Evolutionary conservation across 2,797 vertebrate species (phyloP).

Genomic region (Rhinoraja longicauda): DNA sequence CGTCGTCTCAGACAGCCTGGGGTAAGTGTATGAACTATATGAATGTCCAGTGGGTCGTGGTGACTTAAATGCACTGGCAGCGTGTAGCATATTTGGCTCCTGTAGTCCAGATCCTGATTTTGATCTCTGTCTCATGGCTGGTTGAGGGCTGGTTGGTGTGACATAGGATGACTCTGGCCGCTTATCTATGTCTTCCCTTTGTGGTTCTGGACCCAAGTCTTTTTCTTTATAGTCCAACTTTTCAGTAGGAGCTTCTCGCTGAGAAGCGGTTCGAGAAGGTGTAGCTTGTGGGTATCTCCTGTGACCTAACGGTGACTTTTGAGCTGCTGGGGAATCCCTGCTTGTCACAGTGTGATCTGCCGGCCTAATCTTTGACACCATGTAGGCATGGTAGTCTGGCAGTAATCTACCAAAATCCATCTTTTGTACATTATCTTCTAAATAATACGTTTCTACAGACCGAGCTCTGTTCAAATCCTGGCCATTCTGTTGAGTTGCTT

Average conservation of each 20-base stretch:
- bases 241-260: constrained; percentile 69
- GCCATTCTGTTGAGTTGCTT: constrained; percentile 78
- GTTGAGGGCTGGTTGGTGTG: constrained; percentile 81
- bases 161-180: constrained; percentile 90
- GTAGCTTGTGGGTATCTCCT: constrained; percentile 74
- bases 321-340: constrained; percentile 78
- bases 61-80: constrained; percentile 77
- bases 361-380: constrained; percentile 77
- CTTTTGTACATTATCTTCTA: constrained; percentile 77
- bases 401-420: constrained; percentile 72
- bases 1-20: constrained; percentile 80
- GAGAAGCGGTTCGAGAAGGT: constrained; percentile 73
- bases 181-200: constrained; percentile 82
- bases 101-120: constrained; percentile 88
- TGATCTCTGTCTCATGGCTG: constrained; percentile 85
- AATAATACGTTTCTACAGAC: constrained; percentile 71
- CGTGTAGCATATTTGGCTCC: constrained; percentile 81
- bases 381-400: constrained; percentile 76
- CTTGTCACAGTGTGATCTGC: constrained; percentile 67
- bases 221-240: constrained; percentile 77
- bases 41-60: constrained; percentile 75
- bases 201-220: constrained; percentile 73
- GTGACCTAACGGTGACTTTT: constrained; percentile 82
- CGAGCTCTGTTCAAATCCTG: constrained; percentile 67
- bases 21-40: constrained; percentile 95